phyloP scores from a whole-genome alignment of 2,113 vertebrate species.

The Notothenia coriiceps region DNA sequence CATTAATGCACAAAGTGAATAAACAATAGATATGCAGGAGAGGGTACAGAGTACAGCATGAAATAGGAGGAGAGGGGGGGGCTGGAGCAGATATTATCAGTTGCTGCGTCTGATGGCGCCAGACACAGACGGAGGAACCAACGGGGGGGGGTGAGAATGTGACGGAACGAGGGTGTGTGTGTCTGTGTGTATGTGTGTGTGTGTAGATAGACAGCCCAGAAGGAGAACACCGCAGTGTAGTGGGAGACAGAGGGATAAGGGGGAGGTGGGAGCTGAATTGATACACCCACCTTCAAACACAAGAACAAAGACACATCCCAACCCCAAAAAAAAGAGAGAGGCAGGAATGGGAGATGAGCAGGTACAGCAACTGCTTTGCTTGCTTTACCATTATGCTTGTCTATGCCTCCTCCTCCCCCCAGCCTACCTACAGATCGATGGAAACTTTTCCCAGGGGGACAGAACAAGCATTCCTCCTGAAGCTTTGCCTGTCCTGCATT shows the following conservation, averaged over 20 bases:
- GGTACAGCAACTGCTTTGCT: constrained; percentile 62
- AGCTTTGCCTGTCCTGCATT: constrained; percentile 65
- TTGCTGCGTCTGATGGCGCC: constrained; percentile 75
- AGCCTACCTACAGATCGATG: constrained; percentile 72
- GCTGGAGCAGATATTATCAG: constrained; percentile 78
- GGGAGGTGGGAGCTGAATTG: constrained; percentile 65
- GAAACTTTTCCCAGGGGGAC: constrained; percentile 69
- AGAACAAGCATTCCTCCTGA: constrained; percentile 45
- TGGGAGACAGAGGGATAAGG: constrained; percentile 56
- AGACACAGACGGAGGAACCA: constrained; percentile 81
- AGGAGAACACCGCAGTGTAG: constrained; percentile 79
- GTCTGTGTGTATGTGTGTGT: constrained; percentile 36
- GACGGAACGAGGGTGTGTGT: constrained; percentile 39
- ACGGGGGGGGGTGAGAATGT: constrained; percentile 46
- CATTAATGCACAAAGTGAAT: constrained; percentile 37
- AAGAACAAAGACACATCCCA: constrained; percentile 76
- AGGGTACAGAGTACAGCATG: constrained; percentile 33
- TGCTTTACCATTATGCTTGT: constrained; percentile 59
- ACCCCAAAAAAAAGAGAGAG: constrained; percentile 22
- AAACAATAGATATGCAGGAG: constrained; percentile 51
- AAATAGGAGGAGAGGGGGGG: constrained; percentile 39
- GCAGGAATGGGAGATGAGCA: constrained; percentile 51
- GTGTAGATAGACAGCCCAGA: constrained; percentile 75
- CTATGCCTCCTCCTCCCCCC: constrained; percentile 60
- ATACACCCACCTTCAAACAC: constrained; percentile 75